These are phyloP conservation scores for Gymnodraco acuticeps DNA, from an alignment of 2,797 vertebrate genomes.

Conservation along the genomic window DNA sequence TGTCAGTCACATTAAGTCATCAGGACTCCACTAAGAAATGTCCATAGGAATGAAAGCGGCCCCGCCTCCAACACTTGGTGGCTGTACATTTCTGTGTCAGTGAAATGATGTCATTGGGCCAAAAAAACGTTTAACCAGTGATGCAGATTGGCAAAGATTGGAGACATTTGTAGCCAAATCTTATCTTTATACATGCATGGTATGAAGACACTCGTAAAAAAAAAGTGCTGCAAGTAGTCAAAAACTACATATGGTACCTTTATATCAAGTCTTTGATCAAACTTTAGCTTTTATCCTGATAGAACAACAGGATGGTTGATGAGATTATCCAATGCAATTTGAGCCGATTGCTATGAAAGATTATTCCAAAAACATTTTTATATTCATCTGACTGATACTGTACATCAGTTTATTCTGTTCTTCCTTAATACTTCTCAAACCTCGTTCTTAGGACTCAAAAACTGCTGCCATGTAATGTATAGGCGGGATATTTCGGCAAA, in stretches of 20 bases:
- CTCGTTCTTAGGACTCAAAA: neutral
- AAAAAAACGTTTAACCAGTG: too few species aligned
- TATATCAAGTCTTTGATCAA: neutral
- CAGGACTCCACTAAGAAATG: too few species aligned
- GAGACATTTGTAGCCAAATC: too few species aligned
- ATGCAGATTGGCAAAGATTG: too few species aligned
- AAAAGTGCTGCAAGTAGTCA: neutral
- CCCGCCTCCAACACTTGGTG: too few species aligned
- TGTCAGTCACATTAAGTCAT: too few species aligned
- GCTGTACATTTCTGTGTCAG: too few species aligned
- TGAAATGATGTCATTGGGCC: too few species aligned
- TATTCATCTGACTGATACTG: neutral
- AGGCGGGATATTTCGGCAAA: neutral
- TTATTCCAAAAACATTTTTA: neutral
- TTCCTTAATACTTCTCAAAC: neutral
- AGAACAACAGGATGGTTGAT: neutral
- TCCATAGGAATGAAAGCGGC: too few species aligned
- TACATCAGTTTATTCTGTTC: neutral
- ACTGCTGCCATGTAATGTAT: neutral
- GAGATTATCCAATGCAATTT: neutral
- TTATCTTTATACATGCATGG: too few species aligned
- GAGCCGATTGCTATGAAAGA: neutral
- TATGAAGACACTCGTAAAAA: neutral
- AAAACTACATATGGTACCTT: neutral
- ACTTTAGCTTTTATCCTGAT: neutral